phyloP scores from a whole-genome alignment of 2,888 invertebrate genomes.

The Spialia ferax region DNA sequence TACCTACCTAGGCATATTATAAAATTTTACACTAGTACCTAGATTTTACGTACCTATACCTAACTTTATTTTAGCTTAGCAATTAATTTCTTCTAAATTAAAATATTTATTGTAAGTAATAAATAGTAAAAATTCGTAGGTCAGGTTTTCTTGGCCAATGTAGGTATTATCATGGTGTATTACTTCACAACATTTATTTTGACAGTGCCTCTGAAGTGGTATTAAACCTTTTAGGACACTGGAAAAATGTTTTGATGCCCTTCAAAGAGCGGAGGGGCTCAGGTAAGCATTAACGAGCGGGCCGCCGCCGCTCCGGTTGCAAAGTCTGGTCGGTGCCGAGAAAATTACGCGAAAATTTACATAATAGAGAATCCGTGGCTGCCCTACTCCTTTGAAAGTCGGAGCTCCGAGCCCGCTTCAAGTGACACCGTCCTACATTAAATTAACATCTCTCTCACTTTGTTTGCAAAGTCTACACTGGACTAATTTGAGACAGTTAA shows the following conservation, averaged over 20 bases:
- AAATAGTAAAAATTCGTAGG: too few relatives aligned
- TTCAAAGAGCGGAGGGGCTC: slow-evolving; percentile 65
- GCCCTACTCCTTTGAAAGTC: slow-evolving; percentile 81
- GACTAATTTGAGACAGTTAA: slow-evolving; percentile 70
- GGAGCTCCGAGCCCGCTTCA: slow-evolving; percentile 67
- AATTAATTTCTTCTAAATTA: too few relatives aligned
- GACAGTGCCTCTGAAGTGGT: too few relatives aligned
- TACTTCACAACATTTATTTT: too few relatives aligned
- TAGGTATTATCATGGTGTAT: too few relatives aligned
- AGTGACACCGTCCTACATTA: slow-evolving; percentile 81
- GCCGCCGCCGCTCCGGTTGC: slow-evolving; percentile 70
- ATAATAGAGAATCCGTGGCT: slow-evolving; percentile 85
- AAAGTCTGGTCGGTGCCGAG: slow-evolving; percentile 79
- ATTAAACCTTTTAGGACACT: slow-evolving; percentile 30
- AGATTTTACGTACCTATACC: too few relatives aligned
- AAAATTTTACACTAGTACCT: too few relatives aligned
- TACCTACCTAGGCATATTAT: too few relatives aligned
- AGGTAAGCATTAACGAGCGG: slow-evolving; percentile 78
- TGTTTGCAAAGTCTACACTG: slow-evolving; percentile 73
- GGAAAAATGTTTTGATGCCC: slow-evolving; percentile 53
- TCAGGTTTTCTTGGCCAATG: too few relatives aligned
- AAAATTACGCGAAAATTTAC: slow-evolving; percentile 84
- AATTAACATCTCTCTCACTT: slow-evolving; percentile 83
- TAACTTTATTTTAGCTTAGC: too few relatives aligned
- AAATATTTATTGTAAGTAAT: too few relatives aligned